Conservation (phyloP, 2,797 vertebrate species). For the Rhabdomys pumilio region DNA sequence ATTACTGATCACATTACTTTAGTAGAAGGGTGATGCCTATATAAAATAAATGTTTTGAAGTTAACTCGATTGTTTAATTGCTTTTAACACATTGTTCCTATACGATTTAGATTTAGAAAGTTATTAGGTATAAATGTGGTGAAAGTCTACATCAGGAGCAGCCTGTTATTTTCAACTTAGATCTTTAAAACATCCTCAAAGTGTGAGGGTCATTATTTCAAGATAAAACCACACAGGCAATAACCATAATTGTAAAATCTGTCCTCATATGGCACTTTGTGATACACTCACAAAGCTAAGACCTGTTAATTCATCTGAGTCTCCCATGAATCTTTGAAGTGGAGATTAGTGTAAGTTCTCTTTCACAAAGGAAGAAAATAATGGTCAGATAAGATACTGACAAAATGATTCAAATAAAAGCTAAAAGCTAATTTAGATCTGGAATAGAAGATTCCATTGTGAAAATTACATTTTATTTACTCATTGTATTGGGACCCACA, state of each 20-base stretch:
- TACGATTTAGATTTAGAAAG: background rate
- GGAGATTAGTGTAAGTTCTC: background rate
- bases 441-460: background rate
- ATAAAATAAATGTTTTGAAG: background rate
- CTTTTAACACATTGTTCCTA: background rate
- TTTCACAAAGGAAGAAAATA: constrained; percentile 54
- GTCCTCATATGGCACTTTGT: background rate
- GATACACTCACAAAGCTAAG: background rate
- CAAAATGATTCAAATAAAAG: constrained; percentile 9
- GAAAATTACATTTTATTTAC: background rate
- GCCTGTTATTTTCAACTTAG: constrained; percentile 11
- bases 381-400: constrained; percentile 5
- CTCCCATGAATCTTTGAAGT: constrained; percentile 60
- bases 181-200: constrained; percentile 56
- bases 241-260: constrained; percentile 30
- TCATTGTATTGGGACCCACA: background rate
- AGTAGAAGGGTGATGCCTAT: background rate
- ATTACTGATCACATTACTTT: background rate
- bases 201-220: background rate
- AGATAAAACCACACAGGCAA: constrained; percentile 28
- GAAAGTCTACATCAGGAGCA: background rate
- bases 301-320: constrained; percentile 50
- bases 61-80: constrained; percentile 16
- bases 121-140: background rate
- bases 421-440: background rate